Evolutionary conservation across 2,888 invertebrate species (phyloP).

Genomic region (Eupithecia subfuscata): DNA sequence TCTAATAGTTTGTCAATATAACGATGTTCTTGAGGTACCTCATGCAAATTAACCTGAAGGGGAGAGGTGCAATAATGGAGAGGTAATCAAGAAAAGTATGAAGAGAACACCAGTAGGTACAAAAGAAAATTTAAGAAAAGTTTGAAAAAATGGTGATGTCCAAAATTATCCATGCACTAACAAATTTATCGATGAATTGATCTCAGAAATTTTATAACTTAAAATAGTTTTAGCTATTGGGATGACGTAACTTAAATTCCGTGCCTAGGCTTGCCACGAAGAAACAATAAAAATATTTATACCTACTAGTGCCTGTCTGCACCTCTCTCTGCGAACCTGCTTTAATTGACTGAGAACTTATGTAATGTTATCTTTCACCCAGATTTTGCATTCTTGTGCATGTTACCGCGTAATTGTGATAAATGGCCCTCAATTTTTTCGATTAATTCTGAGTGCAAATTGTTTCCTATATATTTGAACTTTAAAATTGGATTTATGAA

Average conservation of each 20-base stretch:
- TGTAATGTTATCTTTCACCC: constrained; percentile 41
- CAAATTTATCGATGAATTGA: neutral
- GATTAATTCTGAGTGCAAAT: neutral
- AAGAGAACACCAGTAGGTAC: neutral
- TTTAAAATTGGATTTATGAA: neutral
- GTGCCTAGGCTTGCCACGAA: constrained; percentile 34
- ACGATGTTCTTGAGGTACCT: too few species aligned
- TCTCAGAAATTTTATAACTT: neutral
- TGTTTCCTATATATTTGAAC: constrained; percentile 9
- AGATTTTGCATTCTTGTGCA: constrained; percentile 34
- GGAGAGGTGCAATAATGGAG: too few species aligned
- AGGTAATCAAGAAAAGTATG: neutral
- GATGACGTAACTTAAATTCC: constrained; percentile 38
- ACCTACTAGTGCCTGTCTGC: constrained; percentile 28
- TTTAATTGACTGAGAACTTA: constrained; percentile 36
- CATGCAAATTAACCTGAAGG: too few species aligned
- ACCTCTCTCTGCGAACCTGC: constrained; percentile 30
- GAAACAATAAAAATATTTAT: constrained; percentile 41
- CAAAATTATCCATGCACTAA: neutral
- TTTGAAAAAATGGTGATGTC: neutral
- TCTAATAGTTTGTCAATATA: too few species aligned
- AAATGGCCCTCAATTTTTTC: constrained; percentile 13
- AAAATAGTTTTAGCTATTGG: neutral
- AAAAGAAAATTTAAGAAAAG: too few species aligned
- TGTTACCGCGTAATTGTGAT: constrained; percentile 23